A percentile compares a stretch with the other conserved stretches of the same genome.
These are phyloP conservation scores for Crotalus horridus DNA, from an alignment of 2,113 vertebrate species.

Conservation along the genomic window DNA sequence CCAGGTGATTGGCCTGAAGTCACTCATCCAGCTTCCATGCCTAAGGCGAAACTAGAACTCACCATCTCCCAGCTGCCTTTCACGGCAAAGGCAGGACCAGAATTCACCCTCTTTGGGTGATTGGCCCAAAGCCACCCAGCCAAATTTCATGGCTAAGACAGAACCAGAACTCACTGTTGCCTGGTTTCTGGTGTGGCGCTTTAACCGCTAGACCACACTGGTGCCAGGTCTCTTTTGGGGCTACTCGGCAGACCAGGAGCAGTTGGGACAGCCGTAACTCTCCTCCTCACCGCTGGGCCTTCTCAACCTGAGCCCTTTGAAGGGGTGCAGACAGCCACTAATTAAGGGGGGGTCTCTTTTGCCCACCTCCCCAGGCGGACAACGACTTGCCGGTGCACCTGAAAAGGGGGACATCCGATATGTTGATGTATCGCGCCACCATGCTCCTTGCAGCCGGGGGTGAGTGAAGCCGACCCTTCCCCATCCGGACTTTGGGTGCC, in stretches of 20 bases:
- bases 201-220: background rate
- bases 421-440: constrained; percentile 70
- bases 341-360: background rate
- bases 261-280: background rate
- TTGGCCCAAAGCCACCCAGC: background rate
- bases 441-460: constrained; percentile 69
- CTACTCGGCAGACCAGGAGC: background rate
- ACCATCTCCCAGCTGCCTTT: too few relatives aligned
- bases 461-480: constrained; percentile 13
- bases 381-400: constrained; percentile 75
- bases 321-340: too few relatives aligned
- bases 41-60: too few relatives aligned
- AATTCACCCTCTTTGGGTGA: too few relatives aligned
- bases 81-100: too few relatives aligned
- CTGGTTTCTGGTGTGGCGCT: background rate
- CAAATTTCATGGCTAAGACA: background rate
- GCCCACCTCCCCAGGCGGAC: constrained; percentile 61
- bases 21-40: too few relatives aligned
- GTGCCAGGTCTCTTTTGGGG: background rate
- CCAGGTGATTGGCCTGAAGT: too few relatives aligned
- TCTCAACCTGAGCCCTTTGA: too few relatives aligned
- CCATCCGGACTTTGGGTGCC: background rate
- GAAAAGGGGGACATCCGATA: constrained; percentile 71
- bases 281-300: background rate
- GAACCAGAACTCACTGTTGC: background rate